These are phyloP conservation scores for Papilio polytes DNA, from an alignment of 1,140 invertebrate genomes.

Conservation along the genomic window DNA sequence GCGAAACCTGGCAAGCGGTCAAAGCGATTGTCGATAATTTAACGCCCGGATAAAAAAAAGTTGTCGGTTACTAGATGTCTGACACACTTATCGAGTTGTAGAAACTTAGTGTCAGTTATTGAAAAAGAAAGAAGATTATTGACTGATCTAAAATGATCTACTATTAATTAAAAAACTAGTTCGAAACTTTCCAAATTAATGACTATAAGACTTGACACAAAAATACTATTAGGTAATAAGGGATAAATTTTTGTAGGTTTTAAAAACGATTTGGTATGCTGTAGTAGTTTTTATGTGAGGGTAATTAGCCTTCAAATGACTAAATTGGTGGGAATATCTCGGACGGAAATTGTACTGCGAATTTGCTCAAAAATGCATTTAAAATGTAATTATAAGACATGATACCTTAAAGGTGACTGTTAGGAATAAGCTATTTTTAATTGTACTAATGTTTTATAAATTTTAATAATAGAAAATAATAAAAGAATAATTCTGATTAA, in stretches of 20 bases:
- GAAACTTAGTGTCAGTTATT: slow-evolving; percentile 1
- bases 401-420: slow-evolving; percentile 32
- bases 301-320: neutral
- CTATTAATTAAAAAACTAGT: neutral
- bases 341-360: slow-evolving; percentile 23
- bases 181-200: slow-evolving; percentile 2
- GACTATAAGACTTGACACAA: neutral
- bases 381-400: slow-evolving; percentile 42
- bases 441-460: slow-evolving; percentile 17
- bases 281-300: neutral
- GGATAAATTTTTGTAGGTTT: neutral
- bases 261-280: neutral
- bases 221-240: neutral
- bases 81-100: slow-evolving; percentile 29
- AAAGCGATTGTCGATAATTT: slow-evolving; percentile 87
- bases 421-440: slow-evolving; percentile 38
- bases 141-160: neutral
- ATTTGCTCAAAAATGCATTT: slow-evolving; percentile 44
- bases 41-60: slow-evolving; percentile 48
- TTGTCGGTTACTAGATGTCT: neutral
- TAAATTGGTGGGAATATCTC: slow-evolving; percentile 27
- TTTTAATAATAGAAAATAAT: neutral
- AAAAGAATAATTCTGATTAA: neutral
- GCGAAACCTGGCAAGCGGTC: slow-evolving; percentile 92
- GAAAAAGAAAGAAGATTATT: neutral